Conservation (phyloP, 1,140 invertebrate species). For the Harpegnathos saltator region DNA sequence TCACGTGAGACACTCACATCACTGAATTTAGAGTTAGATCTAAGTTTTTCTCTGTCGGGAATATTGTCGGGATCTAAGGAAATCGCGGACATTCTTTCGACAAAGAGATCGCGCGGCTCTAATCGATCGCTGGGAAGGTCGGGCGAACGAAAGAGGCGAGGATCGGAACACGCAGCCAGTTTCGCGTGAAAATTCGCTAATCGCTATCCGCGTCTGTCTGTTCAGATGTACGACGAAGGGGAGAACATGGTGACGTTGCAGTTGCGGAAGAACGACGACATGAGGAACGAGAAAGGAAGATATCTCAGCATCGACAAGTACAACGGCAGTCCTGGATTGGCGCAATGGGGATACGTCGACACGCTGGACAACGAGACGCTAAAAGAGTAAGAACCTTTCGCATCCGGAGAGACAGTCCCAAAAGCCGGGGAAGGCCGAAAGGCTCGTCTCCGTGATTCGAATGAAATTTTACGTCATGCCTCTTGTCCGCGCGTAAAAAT, state of each 20-base stretch:
- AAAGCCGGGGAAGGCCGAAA: not conserved
- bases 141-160: too few species aligned
- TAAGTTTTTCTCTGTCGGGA: too few species aligned
- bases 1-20: too few species aligned
- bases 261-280: conserved; percentile 82
- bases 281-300: conserved; percentile 78
- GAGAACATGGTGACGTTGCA: conserved; percentile 87
- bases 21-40: too few species aligned
- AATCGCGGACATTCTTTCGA: too few species aligned
- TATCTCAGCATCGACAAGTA: conserved; percentile 86
- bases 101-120: too few species aligned
- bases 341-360: conserved; percentile 87
- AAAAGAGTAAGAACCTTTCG: conserved; percentile 73
- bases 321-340: conserved; percentile 88
- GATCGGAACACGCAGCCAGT: too few species aligned
- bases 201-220: too few species aligned
- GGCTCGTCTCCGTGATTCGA: not conserved
- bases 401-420: not conserved
- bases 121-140: too few species aligned
- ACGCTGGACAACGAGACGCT: conserved; percentile 77
- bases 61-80: too few species aligned
- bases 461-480: not conserved
- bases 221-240: conserved; percentile 88
- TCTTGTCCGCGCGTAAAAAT: not conserved
- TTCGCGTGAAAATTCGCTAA: not conserved